Evolutionary conservation across 1,140 invertebrate genomes (phyloP), one percentile per base, ranked within the genome.

Genomic region (Neodiprion virginianus): DNA sequence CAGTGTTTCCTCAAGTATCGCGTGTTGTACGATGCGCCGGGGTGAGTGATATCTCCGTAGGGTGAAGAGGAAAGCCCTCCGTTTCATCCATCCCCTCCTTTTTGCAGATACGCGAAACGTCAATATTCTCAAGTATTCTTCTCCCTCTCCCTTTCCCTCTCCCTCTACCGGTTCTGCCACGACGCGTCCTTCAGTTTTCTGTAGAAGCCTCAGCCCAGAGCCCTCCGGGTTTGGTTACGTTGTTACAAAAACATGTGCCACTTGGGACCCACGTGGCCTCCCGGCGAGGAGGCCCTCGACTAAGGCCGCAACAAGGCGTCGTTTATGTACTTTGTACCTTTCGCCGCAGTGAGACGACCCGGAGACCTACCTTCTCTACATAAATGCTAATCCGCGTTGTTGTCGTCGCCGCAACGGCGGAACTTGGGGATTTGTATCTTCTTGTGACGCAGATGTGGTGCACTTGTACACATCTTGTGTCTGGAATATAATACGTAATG

Each of bases 231-330:
- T 69, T 69, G 67, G 67, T 69, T 23, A 69, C 21, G 67, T 69
- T 69, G 21, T 69, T 69, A 69, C n/a, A 69, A 12, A 69, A 69
- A 69, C 67, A 69, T 69, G 67, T 69, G 67, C 21, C 40, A 69
- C 67, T 69, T 69, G 21, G 67, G 67, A 8, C 67, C 67, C 67
- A 69, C 67, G 40, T 69, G 67, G 67, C 67, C 11, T 21, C 67
- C 67, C 67, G 11, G 67, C 21, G 7, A 69, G 28, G 28, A 40
- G 10, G 67, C 21, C 14, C 67, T 21, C 53, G 53, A 61, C 53
- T 17, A 61, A 17, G 53, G 28, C 28, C 28, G 28, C 28, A 61
- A 61, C 53, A 61, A 61, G 53, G 53, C 53, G 53, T 17, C 53
- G 53, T 61, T 12, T 40, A 40, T 40, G 28, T 40, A 40, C 28